Base-by-base conservation (phyloP, 2,888 invertebrate genomes). In the Cephus pygmeus region DNA sequence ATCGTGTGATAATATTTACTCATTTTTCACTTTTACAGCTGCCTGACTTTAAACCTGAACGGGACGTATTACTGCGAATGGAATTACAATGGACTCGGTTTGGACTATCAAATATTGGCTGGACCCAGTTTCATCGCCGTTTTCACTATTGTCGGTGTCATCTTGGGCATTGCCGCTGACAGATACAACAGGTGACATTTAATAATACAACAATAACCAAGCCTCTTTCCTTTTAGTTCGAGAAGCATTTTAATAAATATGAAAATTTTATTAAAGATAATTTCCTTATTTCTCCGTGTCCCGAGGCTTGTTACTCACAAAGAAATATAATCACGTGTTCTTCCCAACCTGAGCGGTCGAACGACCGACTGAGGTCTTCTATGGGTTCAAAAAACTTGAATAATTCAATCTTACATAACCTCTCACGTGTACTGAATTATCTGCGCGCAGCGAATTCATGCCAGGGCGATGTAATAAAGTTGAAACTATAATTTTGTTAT, bases 101-200 rank as follows among this genome's bases (percentile, higher is more conserved):
- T 97, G 80, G 97, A 97, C 89, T 98, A 98, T 92, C 98, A 98
- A 92, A 94, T 98, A 81, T 92, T 98, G 80, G 98, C 98, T 0
- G 98, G 98, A 0, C 98, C 98, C 0, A 96, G 97, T 83, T 98
- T 97, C 92, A 98, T 98, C 90, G 95, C 97, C 1, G 95, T 98
- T 68, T 98, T 97, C 92, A 98, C 98, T 0, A 93, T 98, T 75
- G 95, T 96, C 68, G 98, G 98, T 1, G 96, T 98, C 12, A 92
- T 96, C 76, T 93, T 98, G 85, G 98, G 98, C 1, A 93, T 96
- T 76, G 94, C 96, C 0, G 97, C 97, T 73, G 97, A 97, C 87
- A 96, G 91, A 87, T 93, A 90, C 83, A 93, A 93, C 86, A 91
- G 93, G 92, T 92, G 86, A 85, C 75, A 69, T 30, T 35, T 71